These are phyloP conservation scores for Teleogryllus oceanicus DNA, from an alignment of 2,888 invertebrate species.

Conservation along the genomic window DNA sequence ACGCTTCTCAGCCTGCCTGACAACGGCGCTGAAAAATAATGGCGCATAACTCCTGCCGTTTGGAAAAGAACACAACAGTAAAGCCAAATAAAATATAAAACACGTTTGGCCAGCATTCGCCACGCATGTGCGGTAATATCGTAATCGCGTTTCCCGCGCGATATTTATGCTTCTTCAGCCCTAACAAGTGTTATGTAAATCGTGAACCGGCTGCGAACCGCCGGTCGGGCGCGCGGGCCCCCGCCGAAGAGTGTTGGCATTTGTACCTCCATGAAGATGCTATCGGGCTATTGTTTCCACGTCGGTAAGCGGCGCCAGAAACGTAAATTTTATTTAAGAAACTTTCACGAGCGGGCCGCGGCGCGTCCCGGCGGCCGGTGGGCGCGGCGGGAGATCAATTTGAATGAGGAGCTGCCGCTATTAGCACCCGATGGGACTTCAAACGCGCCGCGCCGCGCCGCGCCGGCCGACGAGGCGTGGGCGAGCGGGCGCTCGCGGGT, in stretches of 20 bases:
- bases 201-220: not conserved
- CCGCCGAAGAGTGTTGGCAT: not conserved
- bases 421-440: not conserved
- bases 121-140: constrained; percentile 1
- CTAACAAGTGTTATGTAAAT: constrained; percentile 18
- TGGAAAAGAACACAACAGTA: not conserved
- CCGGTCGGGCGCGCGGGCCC: no score
- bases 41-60: not conserved
- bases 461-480: no score
- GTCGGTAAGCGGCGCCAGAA: not conserved
- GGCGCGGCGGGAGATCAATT: not conserved
- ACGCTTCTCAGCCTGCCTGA: not conserved
- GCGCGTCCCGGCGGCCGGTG: not conserved
- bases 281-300: constrained; percentile 4
- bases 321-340: constrained; percentile 10
- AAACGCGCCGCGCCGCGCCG: not conserved
- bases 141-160: constrained; percentile 6
- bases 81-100: not conserved
- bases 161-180: not conserved
- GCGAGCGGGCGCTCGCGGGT: no score
- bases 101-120: not conserved
- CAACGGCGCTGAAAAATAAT: not conserved
- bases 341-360: not conserved
- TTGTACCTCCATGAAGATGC: constrained; percentile 3
- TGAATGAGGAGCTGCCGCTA: not conserved